Percentiles rank a stretch among this genome's conserved stretches.
These are phyloP conservation scores for Lophochroa leadbeateri DNA, from an alignment of 2,113 vertebrate genomes.

Conservation along the genomic window DNA sequence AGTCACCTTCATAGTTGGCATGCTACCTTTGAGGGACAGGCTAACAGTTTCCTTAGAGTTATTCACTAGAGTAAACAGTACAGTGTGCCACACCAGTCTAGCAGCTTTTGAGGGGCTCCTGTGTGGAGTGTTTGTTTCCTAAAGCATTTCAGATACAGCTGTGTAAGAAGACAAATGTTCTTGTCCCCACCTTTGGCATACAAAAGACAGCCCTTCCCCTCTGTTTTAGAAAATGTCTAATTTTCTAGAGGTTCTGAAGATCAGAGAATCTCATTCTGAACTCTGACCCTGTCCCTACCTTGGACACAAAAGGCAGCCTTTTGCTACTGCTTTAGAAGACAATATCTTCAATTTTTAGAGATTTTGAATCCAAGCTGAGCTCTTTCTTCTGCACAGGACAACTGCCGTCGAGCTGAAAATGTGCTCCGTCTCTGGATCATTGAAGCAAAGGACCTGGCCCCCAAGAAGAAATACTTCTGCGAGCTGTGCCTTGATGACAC, in stretches of 20 bases:
- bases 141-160: not conserved
- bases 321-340: not conserved
- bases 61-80: not conserved
- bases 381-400: conserved; percentile 82
- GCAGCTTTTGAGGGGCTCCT: not conserved
- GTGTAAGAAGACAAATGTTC: not conserved
- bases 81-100: not conserved
- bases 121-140: not conserved
- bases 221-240: not conserved
- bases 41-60: not conserved
- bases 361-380: not conserved
- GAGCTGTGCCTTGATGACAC: conserved; percentile 97
- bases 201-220: not conserved
- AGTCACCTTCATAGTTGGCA: not conserved
- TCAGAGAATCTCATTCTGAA: not conserved
- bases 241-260: not conserved
- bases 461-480: conserved; percentile 97
- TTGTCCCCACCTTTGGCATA: not conserved
- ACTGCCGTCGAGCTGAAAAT: conserved; percentile 89
- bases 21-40: not conserved
- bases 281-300: not conserved
- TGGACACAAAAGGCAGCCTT: not conserved
- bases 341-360: not conserved
- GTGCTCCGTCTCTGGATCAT: conserved; percentile 95
- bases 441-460: conserved; percentile 94